A percentile compares a stretch with the other conserved stretches of the same genome.
phyloP scores from a whole-genome alignment of 2,797 vertebrate genomes.

The Vultur gryphus region DNA sequence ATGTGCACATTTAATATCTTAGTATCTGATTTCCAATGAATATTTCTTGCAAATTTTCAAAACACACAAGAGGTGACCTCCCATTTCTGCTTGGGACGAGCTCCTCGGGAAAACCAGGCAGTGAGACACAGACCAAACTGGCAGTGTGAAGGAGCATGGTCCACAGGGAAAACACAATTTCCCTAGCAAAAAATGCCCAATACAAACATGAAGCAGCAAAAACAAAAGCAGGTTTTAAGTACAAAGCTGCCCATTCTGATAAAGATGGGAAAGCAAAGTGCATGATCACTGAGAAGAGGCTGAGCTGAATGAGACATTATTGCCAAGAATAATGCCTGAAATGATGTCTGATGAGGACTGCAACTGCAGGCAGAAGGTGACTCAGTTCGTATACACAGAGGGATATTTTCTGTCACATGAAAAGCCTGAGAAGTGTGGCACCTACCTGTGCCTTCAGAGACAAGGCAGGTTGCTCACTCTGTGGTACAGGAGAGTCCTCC shows the following conservation, averaged over 20 bases:
- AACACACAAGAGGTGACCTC: neutral
- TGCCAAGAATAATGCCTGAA: neutral
- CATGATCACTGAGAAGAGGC: neutral
- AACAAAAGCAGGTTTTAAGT: neutral
- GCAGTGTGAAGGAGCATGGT: accelerated
- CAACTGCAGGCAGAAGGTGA: neutral
- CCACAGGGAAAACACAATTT: neutral
- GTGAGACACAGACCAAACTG: neutral
- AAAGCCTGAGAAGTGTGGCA: neutral
- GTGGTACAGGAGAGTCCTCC: neutral
- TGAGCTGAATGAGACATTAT: neutral
- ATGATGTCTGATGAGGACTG: accelerated
- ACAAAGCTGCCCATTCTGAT: neutral
- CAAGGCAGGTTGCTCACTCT: neutral
- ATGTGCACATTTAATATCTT: neutral
- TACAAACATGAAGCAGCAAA: neutral
- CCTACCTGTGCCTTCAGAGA: neutral
- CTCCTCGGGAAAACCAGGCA: neutral
- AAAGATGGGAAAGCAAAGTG: neutral
- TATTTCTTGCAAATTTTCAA: neutral
- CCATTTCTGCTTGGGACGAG: neutral
- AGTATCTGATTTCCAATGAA: neutral
- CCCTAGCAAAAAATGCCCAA: neutral
- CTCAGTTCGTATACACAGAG: neutral
- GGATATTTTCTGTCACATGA: neutral